These are phyloP conservation scores for Anagrus nilaparvatae DNA, from an alignment of 1,140 invertebrate species.

Conservation along the genomic window DNA sequence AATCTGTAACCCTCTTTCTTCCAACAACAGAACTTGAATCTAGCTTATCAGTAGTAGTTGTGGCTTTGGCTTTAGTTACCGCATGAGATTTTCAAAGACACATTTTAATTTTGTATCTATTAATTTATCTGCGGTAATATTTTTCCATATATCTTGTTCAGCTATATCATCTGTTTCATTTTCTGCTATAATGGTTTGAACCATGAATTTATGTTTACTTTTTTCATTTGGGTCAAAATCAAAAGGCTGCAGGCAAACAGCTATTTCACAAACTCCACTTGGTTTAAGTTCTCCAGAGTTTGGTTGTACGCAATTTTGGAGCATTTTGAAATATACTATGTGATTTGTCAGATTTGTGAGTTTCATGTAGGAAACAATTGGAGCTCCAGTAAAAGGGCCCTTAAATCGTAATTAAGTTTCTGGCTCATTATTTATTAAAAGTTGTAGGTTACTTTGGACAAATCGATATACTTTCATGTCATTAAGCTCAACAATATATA, in stretches of 20 bases:
- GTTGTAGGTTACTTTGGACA: constrained; percentile 32
- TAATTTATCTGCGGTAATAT: constrained; percentile 65
- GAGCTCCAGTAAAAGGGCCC: constrained; percentile 81
- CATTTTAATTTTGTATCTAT: constrained; percentile 94
- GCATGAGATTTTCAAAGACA: constrained; percentile 76
- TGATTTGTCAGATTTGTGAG: constrained; percentile 76
- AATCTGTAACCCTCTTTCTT: constrained; percentile 38
- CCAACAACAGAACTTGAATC: constrained; percentile 28
- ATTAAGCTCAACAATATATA: constrained; percentile 67
- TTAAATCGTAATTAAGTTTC: constrained; percentile 42
- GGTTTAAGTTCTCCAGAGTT: constrained; percentile 87
- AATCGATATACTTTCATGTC: constrained; percentile 56
- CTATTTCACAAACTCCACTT: constrained; percentile 64
- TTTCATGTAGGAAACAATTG: constrained; percentile 83
- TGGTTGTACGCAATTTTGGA: constrained; percentile 98
- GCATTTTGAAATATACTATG: constrained; percentile 96
- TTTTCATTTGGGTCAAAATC: constrained; percentile 89
- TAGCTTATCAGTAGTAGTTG: constrained; percentile 24
- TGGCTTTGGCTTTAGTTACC: constrained; percentile 25
- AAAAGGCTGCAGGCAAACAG: constrained; percentile 94
- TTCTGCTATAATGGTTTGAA: constrained; percentile 84
- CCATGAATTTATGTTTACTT: constrained; percentile 99
- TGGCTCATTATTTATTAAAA: too few relatives aligned
- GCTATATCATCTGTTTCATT: constrained; percentile 59
- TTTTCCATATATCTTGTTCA: constrained; percentile 76